Evolutionary conservation across 1,140 invertebrate species (phyloP).

Genomic region (Procambarus clarkii): DNA sequence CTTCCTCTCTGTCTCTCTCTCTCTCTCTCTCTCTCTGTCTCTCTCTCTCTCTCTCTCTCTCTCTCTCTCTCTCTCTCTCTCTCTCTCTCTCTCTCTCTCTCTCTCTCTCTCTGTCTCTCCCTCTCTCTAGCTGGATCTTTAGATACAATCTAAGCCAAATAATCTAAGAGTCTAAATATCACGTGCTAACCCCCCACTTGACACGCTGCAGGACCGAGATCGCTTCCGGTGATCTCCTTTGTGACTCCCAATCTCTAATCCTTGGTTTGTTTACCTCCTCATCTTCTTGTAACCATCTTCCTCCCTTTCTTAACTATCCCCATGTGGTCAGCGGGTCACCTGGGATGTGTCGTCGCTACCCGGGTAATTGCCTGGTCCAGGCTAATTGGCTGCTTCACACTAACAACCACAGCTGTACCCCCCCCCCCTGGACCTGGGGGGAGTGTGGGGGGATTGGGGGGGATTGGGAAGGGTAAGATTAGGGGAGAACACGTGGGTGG

Average conservation of each 20-base stretch:
- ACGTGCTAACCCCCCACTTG: too few species aligned
- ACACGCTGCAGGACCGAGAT: too few species aligned
- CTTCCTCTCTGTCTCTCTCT: background rate
- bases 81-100: background rate
- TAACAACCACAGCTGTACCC: background rate
- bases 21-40: background rate
- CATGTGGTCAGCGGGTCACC: background rate
- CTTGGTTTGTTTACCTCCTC: too few species aligned
- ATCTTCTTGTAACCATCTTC: background rate
- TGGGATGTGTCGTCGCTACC: constrained; percentile 12
- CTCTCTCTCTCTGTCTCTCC: too few species aligned
- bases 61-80: background rate
- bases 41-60: background rate
- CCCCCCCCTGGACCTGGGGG: too few species aligned
- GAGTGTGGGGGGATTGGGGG: too few species aligned
- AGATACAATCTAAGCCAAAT: too few species aligned
- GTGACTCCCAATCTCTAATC: too few species aligned
- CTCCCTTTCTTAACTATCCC: background rate
- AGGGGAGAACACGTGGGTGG: too few species aligned
- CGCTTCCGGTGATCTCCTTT: too few species aligned
- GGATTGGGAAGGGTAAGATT: background rate
- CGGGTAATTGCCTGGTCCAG: constrained; percentile 9
- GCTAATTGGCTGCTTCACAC: background rate
- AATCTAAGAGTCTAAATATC: too few species aligned
- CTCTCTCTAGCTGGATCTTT: too few species aligned